Evolutionary conservation across 2,797 vertebrate species (phyloP).

Genomic region (Heteromormyrus szaboi): DNA sequence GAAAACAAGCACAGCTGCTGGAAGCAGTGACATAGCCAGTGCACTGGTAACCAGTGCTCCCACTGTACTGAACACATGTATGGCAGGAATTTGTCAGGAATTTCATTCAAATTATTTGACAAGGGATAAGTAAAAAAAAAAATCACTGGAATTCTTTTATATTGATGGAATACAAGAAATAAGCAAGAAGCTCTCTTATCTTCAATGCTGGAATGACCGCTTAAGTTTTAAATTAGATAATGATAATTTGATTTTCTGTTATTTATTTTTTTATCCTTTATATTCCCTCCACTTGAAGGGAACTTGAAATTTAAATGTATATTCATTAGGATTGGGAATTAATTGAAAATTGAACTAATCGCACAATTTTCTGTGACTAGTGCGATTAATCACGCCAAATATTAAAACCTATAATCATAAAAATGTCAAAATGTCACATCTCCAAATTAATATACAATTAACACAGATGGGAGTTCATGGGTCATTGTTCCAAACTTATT

Average conservation of each 20-base stretch:
- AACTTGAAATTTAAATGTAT: neutral
- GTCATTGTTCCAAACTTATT: neutral
- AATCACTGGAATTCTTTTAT: constrained; percentile 4
- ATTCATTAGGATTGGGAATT: neutral
- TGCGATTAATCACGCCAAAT: neutral
- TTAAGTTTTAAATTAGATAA: neutral
- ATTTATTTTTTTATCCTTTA: neutral
- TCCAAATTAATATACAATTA: neutral
- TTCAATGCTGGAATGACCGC: neutral
- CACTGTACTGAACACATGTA: neutral
- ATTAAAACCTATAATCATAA: neutral
- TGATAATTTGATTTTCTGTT: neutral
- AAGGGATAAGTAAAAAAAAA: neutral
- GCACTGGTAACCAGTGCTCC: neutral
- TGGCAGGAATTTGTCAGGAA: neutral
- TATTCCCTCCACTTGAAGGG: neutral
- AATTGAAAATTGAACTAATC: neutral
- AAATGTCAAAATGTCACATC: neutral
- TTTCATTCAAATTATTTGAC: neutral
- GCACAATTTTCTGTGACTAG: neutral
- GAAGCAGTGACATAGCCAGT: neutral
- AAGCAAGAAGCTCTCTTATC: neutral
- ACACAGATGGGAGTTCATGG: neutral
- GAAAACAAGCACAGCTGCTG: neutral
- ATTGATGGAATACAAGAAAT: neutral